Evolutionary conservation across 2,888 invertebrate species (phyloP), one percentile per base, ranked within the genome.

Genomic region (Thecocarcelia acutangulata): DNA sequence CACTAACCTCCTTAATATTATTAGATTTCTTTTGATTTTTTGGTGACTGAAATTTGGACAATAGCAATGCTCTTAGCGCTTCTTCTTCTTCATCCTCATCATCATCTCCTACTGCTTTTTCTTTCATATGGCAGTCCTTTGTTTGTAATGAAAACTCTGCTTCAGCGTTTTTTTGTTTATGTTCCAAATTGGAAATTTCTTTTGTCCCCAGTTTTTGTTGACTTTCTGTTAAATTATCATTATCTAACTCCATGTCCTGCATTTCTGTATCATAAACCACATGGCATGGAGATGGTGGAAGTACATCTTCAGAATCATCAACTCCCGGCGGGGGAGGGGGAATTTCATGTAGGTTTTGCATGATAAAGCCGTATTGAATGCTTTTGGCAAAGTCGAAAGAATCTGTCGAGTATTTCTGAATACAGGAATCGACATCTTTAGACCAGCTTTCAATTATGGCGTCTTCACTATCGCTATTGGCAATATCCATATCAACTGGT

Each of bases 401-500:
- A 2, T 46, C 46, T 24, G 52, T 15, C 1, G 74, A 24, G 46
- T 66, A 78, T 2, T 74, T 44, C 0, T 56, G 40, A 12, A 33
- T 0, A 13, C 42, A 17, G 15, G 21, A 6, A 21, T 54, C 37
- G 0, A 17, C 13, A 19, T 52, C 58, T 21, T 52, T 79, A 2
- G 78, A 19, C 78, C 82, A 82, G n/a, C 19, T 70, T 4, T 13
- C 64, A n/a, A 44, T 13, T n/a, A 40, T 56, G 54, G 19, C 83
- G 33, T 86, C 86, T 33, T 90, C 90, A 73, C 90, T 89, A 78
- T 89, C 90, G 50, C 90, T 90, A 70, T 89, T 88, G 0, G 83
- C 91, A 46, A 91, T 84, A 1, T 91, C 91, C 91, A 91, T 91
- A 80, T 91, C 91, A 1, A 91, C 84, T 0, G 90, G 87, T 81